Conservation (phyloP, 1,140 invertebrate species). For the Aphis gossypii region DNA sequence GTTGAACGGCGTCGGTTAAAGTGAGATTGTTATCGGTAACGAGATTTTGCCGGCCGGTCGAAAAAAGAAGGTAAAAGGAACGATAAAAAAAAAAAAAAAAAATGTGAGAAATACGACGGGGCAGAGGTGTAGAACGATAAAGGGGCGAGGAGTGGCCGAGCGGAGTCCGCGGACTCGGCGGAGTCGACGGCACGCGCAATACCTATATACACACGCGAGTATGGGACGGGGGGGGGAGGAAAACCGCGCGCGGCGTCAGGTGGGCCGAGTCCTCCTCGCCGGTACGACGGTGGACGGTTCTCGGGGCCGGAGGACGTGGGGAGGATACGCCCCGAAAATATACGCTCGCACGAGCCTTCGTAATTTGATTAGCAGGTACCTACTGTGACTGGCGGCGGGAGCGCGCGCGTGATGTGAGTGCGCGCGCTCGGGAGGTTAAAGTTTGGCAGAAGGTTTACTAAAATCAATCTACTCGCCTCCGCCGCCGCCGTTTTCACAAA, state of each 20-base stretch:
- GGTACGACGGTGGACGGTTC: not conserved
- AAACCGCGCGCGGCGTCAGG: constrained; percentile 24
- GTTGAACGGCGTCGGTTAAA: not conserved
- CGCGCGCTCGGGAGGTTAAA: constrained; percentile 24
- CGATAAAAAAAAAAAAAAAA: not conserved
- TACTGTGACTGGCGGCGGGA: not conserved
- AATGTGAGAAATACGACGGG: not conserved
- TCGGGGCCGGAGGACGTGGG: not conserved
- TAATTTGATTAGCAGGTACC: constrained; percentile 57
- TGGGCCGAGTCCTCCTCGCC: not conserved
- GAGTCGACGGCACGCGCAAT: not conserved
- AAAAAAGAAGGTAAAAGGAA: not conserved
- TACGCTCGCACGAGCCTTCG: constrained; percentile 13
- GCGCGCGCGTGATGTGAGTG: not conserved
- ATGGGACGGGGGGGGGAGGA: not conserved
- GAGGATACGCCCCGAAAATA: constrained; percentile 39
- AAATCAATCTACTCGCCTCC: constrained; percentile 53
- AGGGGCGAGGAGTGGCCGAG: not conserved
- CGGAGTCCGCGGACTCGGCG: too few relatives aligned
- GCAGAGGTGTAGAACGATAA: not conserved
- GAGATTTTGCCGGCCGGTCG: constrained; percentile 10
- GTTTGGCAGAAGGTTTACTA: constrained; percentile 58
- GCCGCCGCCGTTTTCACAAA: not conserved
- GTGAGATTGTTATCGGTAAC: constrained; percentile 41
- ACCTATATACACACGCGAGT: not conserved